phyloP scores from a whole-genome alignment of 2,888 invertebrate species.

The Archips crataeganus region DNA sequence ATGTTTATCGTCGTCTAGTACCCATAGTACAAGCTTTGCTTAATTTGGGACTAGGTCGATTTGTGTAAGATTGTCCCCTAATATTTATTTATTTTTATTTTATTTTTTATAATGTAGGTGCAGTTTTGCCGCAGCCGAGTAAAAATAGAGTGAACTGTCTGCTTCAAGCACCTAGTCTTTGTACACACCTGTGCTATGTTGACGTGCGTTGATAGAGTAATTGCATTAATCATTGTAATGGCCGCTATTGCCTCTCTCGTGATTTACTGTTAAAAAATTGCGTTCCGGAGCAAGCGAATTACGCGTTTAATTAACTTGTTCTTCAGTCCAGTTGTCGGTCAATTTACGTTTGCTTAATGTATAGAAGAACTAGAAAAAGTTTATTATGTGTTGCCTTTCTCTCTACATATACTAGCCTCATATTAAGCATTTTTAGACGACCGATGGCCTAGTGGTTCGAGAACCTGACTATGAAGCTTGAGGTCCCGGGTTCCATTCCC shows the following conservation, averaged over 20 bases:
- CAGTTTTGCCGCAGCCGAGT: no score
- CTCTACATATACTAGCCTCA: no score
- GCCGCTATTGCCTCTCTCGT: constrained; percentile 26
- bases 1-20: no score
- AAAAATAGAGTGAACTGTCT: not conserved
- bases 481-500: no score
- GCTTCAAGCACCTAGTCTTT: constrained; percentile 12
- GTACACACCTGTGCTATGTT: constrained; percentile 31
- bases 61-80: no score
- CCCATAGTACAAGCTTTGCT: no score
- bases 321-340: not conserved
- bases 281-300: constrained; percentile 14
- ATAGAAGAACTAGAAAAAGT: not conserved
- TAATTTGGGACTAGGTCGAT: no score
- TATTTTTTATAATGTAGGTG: no score
- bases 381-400: not conserved
- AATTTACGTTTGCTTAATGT: not conserved
- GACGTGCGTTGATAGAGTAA: constrained; percentile 39
- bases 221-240: constrained; percentile 38
- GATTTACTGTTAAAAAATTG: constrained; percentile 22
- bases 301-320: not conserved
- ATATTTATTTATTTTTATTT: no score
- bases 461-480: no score
- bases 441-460: no score
- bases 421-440: no score